phyloP scores from a whole-genome alignment of 2,113 vertebrate species.

The Psettodes erumei region DNA sequence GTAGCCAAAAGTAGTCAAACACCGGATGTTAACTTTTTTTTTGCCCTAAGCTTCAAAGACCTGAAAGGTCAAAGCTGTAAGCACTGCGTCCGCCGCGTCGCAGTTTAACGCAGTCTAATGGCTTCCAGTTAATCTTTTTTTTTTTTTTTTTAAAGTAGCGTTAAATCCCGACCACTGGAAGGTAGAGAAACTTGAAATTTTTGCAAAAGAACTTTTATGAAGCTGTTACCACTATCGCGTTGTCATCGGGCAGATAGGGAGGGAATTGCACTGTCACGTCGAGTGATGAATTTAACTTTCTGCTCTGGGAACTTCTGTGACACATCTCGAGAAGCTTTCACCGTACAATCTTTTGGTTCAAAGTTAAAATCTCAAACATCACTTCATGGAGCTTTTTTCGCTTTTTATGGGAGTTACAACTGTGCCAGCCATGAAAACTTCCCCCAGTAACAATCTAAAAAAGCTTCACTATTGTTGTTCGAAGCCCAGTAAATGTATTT shows the following conservation, averaged over 20 bases:
- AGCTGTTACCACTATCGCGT: not conserved
- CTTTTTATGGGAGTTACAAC: too few species aligned
- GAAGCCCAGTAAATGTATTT: not conserved
- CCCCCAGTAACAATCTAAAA: too few species aligned
- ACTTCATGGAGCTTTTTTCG: too few species aligned
- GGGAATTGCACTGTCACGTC: not conserved
- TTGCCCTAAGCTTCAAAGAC: not conserved
- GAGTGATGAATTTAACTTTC: not conserved
- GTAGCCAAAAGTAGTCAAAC: not conserved
- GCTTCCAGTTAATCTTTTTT: not conserved
- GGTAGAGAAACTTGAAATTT: not conserved
- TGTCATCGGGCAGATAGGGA: not conserved
- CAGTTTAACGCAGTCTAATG: not conserved
- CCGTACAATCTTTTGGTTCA: not conserved
- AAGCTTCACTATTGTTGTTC: not conserved
- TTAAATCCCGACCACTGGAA: not conserved
- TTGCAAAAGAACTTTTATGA: not conserved
- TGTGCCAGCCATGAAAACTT: too few species aligned
- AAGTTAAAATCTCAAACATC: not conserved
- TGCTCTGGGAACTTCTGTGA: not conserved
- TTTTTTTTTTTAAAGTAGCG: not conserved
- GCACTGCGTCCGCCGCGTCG: not conserved
- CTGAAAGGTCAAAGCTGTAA: conserved; percentile 4
- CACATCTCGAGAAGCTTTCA: not conserved
- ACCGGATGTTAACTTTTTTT: not conserved